A percentile compares a stretch with the other conserved stretches of the same genome.
phyloP scores from a whole-genome alignment of 2,113 vertebrate genomes.

The Capra hircus region DNA sequence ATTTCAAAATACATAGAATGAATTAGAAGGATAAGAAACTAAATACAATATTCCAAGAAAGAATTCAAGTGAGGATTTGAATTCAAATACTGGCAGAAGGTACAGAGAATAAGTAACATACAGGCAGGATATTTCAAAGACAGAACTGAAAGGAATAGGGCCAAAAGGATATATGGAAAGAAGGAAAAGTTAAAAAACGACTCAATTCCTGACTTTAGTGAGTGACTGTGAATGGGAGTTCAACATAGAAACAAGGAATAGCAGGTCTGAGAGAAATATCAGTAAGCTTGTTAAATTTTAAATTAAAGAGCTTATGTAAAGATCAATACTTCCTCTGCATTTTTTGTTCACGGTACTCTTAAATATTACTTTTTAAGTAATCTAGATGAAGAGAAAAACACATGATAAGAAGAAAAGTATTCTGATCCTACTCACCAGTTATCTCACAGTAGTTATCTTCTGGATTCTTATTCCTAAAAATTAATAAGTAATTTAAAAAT shows the following conservation, averaged over 20 bases:
- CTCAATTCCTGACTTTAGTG: not conserved
- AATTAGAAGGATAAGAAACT: not conserved
- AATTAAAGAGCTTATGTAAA: not conserved
- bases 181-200: not conserved
- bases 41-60: not conserved
- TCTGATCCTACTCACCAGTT: slow-evolving; percentile 77
- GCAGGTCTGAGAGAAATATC: not conserved
- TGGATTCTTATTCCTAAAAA: slow-evolving; percentile 74
- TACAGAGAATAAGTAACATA: not conserved
- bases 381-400: not conserved
- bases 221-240: not conserved
- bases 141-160: not conserved
- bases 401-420: not conserved
- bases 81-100: slow-evolving; percentile 12
- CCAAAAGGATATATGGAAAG: not conserved
- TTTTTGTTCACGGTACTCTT: not conserved
- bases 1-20: slow-evolving; percentile 29
- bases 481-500: slow-evolving; percentile 34
- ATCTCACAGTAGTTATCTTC: slow-evolving; percentile 69
- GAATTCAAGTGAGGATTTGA: not conserved
- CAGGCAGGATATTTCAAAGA: not conserved
- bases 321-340: not conserved
- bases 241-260: not conserved
- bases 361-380: not conserved
- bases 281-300: slow-evolving; percentile 10